Conservation (phyloP, 2,113 vertebrate genomes). For the Cochlearius cochlearius region DNA sequence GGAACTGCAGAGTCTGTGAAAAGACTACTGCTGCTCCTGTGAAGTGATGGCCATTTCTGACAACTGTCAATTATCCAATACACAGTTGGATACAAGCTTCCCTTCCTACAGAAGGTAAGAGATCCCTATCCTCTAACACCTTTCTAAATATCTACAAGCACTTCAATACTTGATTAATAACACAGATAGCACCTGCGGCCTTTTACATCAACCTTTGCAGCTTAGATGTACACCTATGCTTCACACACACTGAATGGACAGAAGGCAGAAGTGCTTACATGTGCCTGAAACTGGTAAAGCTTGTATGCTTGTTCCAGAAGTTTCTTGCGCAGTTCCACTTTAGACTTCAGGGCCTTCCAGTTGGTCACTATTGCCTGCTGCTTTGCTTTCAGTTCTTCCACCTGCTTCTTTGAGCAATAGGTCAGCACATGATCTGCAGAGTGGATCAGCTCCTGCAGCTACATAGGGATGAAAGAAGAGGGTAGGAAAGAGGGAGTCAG, state of each 20-base stretch:
- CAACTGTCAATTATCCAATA: background rate
- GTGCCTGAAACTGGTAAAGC: conserved; percentile 77
- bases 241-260: background rate
- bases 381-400: conserved; percentile 64
- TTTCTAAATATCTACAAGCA: background rate
- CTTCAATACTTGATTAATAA: background rate
- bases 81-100: background rate
- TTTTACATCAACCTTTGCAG: background rate
- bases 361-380: conserved; percentile 78
- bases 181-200: background rate
- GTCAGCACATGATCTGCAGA: conserved; percentile 56
- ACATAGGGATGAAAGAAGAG: background rate
- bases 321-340: conserved; percentile 69
- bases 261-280: conserved; percentile 64
- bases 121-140: background rate
- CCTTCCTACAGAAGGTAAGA: background rate
- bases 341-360: conserved; percentile 79
- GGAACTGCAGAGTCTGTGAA: background rate
- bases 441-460: conserved; percentile 84
- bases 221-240: background rate
- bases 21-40: background rate
- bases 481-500: background rate
- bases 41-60: background rate
- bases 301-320: conserved; percentile 71
- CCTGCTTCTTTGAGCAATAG: conserved; percentile 64